phyloP scores from a whole-genome alignment of 1,140 invertebrate species.

The Rhopalosiphum maidis region DNA sequence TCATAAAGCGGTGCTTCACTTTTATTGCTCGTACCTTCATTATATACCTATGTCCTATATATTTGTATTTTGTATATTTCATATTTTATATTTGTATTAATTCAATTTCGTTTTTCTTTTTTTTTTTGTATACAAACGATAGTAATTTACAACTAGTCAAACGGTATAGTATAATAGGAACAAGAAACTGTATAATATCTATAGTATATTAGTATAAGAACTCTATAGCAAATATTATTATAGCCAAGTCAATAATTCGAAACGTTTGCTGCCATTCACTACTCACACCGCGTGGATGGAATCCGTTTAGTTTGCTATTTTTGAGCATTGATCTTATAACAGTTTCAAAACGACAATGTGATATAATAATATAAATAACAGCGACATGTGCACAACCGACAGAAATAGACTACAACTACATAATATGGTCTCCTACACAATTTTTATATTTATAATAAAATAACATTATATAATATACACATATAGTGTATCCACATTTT shows the following conservation, averaged over 20 bases:
- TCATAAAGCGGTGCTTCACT: neutral
- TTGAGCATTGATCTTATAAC: slow-evolving; percentile 52
- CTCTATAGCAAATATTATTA: neutral
- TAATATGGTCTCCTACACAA: slow-evolving; percentile 31
- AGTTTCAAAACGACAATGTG: slow-evolving; percentile 39
- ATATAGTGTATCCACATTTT: neutral
- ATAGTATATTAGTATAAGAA: neutral
- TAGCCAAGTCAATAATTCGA: neutral
- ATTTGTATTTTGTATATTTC: neutral
- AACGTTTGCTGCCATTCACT: slow-evolving; percentile 25
- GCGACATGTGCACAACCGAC: slow-evolving; percentile 50
- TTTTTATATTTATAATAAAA: slow-evolving; percentile 52
- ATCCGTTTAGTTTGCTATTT: slow-evolving; percentile 50
- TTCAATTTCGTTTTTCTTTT: neutral
- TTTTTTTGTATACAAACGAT: neutral
- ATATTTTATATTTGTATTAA: neutral
- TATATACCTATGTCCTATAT: too few relatives aligned
- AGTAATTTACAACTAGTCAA: neutral
- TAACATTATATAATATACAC: neutral
- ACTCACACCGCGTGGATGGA: neutral
- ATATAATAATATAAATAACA: slow-evolving; percentile 42
- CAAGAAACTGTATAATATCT: neutral
- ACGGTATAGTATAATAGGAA: neutral
- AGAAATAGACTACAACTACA: slow-evolving; percentile 31
- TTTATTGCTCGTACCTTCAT: neutral